Conservation (phyloP, 2,797 vertebrate genomes). For the Anolis apletophallus region DNA sequence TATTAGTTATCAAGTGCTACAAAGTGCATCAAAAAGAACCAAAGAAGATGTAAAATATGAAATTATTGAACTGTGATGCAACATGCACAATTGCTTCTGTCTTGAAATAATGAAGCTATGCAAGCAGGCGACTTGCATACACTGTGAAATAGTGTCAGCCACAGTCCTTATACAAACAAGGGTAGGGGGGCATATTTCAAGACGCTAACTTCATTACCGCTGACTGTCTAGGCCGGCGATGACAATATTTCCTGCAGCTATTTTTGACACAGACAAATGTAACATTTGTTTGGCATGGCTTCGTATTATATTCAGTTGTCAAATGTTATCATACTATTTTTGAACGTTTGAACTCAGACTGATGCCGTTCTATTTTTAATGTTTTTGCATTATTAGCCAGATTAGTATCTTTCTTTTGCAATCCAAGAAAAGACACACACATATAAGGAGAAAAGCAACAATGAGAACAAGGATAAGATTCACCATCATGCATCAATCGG, state of each 20-base stretch:
- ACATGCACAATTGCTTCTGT: neutral
- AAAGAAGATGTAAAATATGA: neutral
- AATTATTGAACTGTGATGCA: neutral
- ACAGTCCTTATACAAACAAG: neutral
- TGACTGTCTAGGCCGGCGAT: constrained; percentile 25
- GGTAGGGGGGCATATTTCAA: constrained; percentile 42
- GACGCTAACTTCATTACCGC: constrained; percentile 38
- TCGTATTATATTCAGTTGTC: constrained; percentile 37
- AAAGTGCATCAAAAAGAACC: neutral
- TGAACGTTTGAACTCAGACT: constrained; percentile 58
- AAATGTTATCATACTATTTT: constrained; percentile 8
- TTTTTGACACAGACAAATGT: constrained; percentile 43
- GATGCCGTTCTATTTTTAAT: constrained; percentile 34
- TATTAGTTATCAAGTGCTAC: neutral
- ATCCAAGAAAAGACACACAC: neutral
- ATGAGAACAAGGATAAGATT: neutral
- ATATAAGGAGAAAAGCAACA: neutral
- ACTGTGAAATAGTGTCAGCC: neutral
- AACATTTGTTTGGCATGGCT: constrained; percentile 40
- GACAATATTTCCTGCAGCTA: constrained; percentile 45
- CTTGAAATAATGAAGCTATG: neutral
- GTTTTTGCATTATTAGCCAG: constrained; percentile 35
- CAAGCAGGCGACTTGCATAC: neutral
- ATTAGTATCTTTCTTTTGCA: constrained; percentile 12
- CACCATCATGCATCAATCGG: neutral